Conservation (phyloP, 2,888 invertebrate genomes). For the Pyralis farinalis region DNA sequence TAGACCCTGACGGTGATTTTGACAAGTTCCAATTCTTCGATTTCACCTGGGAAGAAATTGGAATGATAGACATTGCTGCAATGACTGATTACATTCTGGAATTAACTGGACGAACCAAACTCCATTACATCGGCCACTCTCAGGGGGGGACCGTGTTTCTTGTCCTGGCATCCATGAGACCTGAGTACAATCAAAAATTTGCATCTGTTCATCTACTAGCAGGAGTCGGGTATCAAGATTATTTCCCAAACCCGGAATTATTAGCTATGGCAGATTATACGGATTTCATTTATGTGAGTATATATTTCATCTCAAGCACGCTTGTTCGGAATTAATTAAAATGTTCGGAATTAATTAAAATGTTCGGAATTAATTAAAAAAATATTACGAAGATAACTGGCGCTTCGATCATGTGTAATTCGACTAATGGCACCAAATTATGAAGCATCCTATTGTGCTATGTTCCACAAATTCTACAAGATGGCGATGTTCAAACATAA, state of each 20-base stretch:
- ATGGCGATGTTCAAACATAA: no score
- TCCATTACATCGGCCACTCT: slow-evolving; percentile 67
- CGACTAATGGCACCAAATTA: no score
- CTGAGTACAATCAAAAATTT: slow-evolving; percentile 53
- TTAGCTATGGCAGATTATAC: slow-evolving; percentile 23
- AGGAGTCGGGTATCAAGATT: slow-evolving; percentile 47
- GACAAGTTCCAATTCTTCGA: slow-evolving; percentile 48
- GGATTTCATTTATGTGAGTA: slow-evolving; percentile 52
- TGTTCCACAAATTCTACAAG: no score
- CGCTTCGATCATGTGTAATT: no score
- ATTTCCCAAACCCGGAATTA: slow-evolving; percentile 41
- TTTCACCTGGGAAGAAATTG: slow-evolving; percentile 63
- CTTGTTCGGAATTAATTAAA: no score
- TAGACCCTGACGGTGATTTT: slow-evolving; percentile 39
- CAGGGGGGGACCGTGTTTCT: slow-evolving; percentile 60
- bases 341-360: no score
- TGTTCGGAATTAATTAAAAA: no score
- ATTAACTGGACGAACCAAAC: slow-evolving; percentile 34
- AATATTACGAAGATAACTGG: no score
- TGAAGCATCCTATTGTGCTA: no score
- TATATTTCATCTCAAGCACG: no score
- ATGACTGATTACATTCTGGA: slow-evolving; percentile 55
- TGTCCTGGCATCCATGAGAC: slow-evolving; percentile 40
- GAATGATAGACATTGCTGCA: slow-evolving; percentile 45
- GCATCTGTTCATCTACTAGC: slow-evolving; percentile 55